Percentiles rank a stretch among this genome's conserved stretches.
phyloP scores from a whole-genome alignment of 2,888 invertebrate genomes.

The Muscina levida region DNA sequence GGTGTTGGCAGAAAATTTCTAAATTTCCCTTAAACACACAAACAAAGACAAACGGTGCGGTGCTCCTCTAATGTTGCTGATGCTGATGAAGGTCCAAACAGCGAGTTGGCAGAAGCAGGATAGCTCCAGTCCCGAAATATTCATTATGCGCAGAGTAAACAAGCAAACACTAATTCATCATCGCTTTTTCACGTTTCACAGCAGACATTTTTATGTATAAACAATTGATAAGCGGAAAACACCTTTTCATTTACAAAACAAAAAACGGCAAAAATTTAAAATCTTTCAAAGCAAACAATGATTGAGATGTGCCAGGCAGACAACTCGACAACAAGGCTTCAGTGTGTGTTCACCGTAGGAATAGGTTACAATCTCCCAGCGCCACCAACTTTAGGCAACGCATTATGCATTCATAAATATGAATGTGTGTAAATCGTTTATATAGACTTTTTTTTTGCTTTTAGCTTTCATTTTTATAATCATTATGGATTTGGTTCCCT shows the following conservation, averaged over 20 bases:
- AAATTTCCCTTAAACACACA: constrained; percentile 29
- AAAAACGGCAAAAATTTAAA: neutral
- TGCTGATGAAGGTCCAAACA: neutral
- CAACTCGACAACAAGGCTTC: neutral
- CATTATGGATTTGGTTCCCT: constrained; percentile 26
- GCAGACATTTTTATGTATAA: constrained; percentile 27
- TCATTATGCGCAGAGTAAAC: constrained; percentile 35
- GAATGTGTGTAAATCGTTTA: neutral
- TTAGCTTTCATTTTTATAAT: constrained; percentile 31
- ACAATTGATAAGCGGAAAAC: constrained; percentile 34
- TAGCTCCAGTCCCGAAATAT: constrained; percentile 8
- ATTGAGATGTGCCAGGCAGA: neutral
- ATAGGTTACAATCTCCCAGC: neutral
- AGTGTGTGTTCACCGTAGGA: neutral
- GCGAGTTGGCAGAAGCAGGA: neutral
- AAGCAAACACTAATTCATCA: constrained; percentile 36
- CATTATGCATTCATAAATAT: constrained; percentile 23
- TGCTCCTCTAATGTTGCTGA: too few relatives aligned
- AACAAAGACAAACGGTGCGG: neutral
- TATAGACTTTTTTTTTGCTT: neutral
- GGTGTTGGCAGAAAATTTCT: constrained; percentile 27
- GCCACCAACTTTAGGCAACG: neutral
- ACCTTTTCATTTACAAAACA: constrained; percentile 1
- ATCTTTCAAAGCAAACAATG: neutral
- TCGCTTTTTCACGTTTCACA: constrained; percentile 22